Evolutionary conservation across 1,140 invertebrate genomes (phyloP).

Genomic region (Sycobia sp.): DNA sequence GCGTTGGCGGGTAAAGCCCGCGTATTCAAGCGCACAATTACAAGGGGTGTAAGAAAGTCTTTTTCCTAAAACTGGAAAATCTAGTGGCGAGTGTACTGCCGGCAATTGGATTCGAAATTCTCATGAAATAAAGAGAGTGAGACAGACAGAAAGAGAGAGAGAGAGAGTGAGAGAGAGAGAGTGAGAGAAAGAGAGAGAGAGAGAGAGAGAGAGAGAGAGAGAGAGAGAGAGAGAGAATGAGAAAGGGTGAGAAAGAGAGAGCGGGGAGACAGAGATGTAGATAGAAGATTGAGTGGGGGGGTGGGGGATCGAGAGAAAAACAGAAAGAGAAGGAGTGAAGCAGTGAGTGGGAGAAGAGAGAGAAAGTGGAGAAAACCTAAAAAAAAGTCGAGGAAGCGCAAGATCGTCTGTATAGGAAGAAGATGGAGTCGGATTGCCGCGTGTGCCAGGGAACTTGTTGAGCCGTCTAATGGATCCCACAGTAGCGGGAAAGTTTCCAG

Average conservation of each 20-base stretch:
- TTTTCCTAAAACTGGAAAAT: slow-evolving; percentile 11
- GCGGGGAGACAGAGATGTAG: not conserved
- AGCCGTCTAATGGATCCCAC: slow-evolving; percentile 49
- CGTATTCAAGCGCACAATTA: slow-evolving; percentile 22
- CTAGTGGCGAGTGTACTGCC: not conserved
- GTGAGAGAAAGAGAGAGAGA: not conserved
- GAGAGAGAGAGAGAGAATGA: not conserved
- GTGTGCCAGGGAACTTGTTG: slow-evolving; percentile 45
- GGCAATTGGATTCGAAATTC: slow-evolving; percentile 9
- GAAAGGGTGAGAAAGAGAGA: not conserved
- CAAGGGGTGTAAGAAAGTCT: slow-evolving; percentile 6
- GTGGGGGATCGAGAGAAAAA: no score
- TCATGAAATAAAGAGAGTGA: not conserved
- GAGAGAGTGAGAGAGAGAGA: not conserved
- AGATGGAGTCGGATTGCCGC: slow-evolving; percentile 38
- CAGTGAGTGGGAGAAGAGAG: not conserved
- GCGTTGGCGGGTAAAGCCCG: no score
- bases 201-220: not conserved
- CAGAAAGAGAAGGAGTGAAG: not conserved
- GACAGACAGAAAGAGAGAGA: not conserved
- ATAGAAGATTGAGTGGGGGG: no score
- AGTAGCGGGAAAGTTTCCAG: slow-evolving; percentile 45
- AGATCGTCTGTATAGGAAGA: no score
- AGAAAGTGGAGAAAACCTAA: no score
- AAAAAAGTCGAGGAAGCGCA: no score